Conservation (phyloP, 1,140 invertebrate species). For the Cotesia typhae region DNA sequence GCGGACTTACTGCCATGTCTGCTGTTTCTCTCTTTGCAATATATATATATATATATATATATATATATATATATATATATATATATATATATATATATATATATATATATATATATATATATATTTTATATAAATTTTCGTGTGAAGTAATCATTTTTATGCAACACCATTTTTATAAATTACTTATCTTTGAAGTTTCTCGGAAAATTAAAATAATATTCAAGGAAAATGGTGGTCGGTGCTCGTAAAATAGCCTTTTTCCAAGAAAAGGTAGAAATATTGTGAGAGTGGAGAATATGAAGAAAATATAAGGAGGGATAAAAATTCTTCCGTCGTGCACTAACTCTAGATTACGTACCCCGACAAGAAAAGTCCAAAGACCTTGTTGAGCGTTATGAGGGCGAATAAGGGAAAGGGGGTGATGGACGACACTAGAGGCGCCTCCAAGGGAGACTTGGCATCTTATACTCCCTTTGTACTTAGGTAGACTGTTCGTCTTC, state of each 20-base stretch:
- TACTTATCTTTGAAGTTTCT: too few relatives aligned
- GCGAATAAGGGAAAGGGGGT: constrained; percentile 44
- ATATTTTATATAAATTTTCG: not conserved
- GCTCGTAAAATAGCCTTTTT: not conserved
- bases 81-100: too few relatives aligned
- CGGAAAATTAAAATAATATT: too few relatives aligned
- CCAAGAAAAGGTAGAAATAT: not conserved
- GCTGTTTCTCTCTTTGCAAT: not conserved
- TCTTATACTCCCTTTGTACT: constrained; percentile 46
- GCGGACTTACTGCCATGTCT: constrained; percentile 21
- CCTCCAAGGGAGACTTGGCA: constrained; percentile 48
- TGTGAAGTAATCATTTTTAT: constrained; percentile 28
- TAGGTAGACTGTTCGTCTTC: constrained; percentile 31
- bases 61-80: too few relatives aligned
- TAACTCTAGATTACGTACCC: constrained; percentile 31
- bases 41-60: not conserved
- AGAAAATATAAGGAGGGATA: constrained; percentile 10
- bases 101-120: too few relatives aligned
- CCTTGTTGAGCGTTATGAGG: constrained; percentile 32
- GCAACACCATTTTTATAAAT: constrained; percentile 6
- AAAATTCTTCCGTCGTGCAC: constrained; percentile 26
- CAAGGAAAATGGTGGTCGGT: too few relatives aligned
- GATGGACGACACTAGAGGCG: constrained; percentile 53
- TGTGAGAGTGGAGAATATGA: not conserved
- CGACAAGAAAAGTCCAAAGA: constrained; percentile 28